Base-by-base conservation (phyloP, 1,140 invertebrate species). In the Lasioglossum albipes region DNA sequence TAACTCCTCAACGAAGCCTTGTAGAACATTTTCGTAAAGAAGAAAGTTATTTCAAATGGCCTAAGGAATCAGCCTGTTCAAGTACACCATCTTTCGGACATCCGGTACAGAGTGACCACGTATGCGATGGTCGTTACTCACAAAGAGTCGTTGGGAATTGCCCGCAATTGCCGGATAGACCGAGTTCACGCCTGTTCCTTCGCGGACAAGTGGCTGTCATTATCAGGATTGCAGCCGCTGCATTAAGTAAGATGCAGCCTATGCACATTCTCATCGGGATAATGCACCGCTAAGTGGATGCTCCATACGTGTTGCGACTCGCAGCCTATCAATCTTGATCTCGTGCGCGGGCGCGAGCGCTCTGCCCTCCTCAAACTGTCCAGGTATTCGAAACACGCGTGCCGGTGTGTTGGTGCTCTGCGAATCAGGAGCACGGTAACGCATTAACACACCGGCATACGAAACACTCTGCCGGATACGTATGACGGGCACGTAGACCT, bases 201-300 rank as follows among this genome's bases (percentile, higher is more conserved):
- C 54, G 57, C 62, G 67, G 49, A 77, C 73, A 78, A 88, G 75
- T 85, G 78, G 74, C 77, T 75, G 78, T 79, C 84, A 89, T 89
- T 89, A 89, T 84, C 84, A 77, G 79, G 80, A 88, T 89, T 88
- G 85, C 83, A 81, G 74, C 62, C 73, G 77, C 73, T 87, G 87
- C 85, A 89, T 89, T 84, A 84, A 76, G 81, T 83, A 87, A 87
- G 81, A 86, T 80, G 65, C 81, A 77, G 81, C 64, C 67, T 79
- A 84, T 83, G 85, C 86, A 87, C 86, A 89, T 91, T 91, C 89
- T 90, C 89, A 91, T 90, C 87, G 79, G 85, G 87, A 90, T 91
- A 90, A 92, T 92, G 89, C 89, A 90, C 79, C 81, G 81, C 85
- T 91, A 90, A 92, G 89, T 91, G 88, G 89, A 90, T 91, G 87